Percentiles rank a stretch among this genome's conserved stretches.
These are phyloP conservation scores for Bos indicus DNA, from an alignment of 2,113 vertebrate genomes.

Conservation along the genomic window DNA sequence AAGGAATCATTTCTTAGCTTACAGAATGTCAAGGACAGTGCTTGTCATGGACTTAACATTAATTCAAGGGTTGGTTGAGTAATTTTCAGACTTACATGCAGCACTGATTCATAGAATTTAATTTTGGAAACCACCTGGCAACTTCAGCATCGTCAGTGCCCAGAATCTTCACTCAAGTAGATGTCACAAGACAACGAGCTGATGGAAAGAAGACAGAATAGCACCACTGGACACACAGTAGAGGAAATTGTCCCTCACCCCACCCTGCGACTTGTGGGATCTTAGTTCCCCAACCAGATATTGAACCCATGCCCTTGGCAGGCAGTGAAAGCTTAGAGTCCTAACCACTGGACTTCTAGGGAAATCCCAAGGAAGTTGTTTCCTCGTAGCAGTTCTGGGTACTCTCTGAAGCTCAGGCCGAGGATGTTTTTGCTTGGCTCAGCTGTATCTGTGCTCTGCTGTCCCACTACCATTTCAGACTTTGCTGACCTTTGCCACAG, in stretches of 20 bases:
- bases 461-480: background rate
- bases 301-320: background rate
- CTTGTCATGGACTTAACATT: background rate
- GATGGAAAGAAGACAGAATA: background rate
- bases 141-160: background rate
- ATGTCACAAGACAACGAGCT: background rate
- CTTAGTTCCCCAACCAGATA: background rate
- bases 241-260: background rate
- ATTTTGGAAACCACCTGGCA: constrained; percentile 36
- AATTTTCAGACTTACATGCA: constrained; percentile 26
- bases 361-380: background rate
- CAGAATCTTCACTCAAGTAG: background rate
- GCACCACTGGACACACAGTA: background rate
- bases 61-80: background rate
- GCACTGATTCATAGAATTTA: background rate
- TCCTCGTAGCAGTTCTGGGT: background rate
- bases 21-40: background rate
- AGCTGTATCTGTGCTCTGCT: background rate
- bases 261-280: background rate
- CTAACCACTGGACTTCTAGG: background rate
- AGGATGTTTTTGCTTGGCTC: background rate
- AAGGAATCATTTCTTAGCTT: background rate
- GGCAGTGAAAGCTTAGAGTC: background rate
- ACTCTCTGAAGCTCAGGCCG: background rate
- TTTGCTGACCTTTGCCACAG: background rate